Conservation (phyloP, 2,797 vertebrate species). For the Acanthurus lineatus region DNA sequence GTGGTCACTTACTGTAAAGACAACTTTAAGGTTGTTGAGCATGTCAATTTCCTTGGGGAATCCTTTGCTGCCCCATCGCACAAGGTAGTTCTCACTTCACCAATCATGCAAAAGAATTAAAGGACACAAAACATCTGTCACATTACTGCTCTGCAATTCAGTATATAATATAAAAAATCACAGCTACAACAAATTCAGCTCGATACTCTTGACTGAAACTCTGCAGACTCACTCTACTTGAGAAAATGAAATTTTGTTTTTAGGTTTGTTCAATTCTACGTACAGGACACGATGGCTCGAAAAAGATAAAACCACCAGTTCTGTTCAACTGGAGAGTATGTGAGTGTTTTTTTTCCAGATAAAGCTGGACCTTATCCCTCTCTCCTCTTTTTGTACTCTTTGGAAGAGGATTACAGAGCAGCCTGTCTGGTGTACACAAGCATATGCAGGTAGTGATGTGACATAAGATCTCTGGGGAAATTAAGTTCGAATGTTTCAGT, state of each 20-base stretch:
- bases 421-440: neutral
- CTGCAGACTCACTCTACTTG: neutral
- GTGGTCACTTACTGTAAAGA: conserved; percentile 94
- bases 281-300: neutral
- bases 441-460: neutral
- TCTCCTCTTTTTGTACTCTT: neutral
- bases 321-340: neutral
- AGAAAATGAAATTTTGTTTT: neutral
- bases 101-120: conserved; percentile 11
- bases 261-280: neutral
- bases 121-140: neutral
- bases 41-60: conserved; percentile 98
- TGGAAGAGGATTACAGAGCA: neutral
- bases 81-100: conserved; percentile 96
- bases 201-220: neutral
- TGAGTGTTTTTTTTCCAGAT: neutral
- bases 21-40: conserved; percentile 98
- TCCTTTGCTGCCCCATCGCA: conserved; percentile 95
- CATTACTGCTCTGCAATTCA: neutral
- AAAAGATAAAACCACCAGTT: neutral
- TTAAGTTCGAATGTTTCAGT: neutral
- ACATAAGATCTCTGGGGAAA: conserved; percentile 1
- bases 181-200: neutral
- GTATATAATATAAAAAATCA: neutral
- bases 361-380: neutral